A percentile compares a stretch with the other conserved stretches of the same genome.
Evolutionary conservation across 2,797 vertebrate species (phyloP).

Genomic region (Myotis findleyi): DNA sequence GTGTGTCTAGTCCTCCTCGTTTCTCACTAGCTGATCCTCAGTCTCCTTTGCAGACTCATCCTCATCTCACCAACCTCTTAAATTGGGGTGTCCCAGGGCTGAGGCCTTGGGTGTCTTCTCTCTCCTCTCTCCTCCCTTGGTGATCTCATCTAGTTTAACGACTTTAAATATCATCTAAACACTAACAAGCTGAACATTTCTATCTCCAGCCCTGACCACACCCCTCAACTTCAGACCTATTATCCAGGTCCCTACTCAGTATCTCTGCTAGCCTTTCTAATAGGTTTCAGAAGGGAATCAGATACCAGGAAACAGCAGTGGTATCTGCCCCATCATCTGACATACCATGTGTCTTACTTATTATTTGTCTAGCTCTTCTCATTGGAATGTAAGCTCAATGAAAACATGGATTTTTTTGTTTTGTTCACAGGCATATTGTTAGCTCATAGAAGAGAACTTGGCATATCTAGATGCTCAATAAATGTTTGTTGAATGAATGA

Average conservation of each 20-base stretch:
- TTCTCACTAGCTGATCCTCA: background rate
- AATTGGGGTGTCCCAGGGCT: background rate
- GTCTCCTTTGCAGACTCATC: conserved; percentile 51
- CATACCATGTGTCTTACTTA: background rate
- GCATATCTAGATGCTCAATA: background rate
- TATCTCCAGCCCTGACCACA: background rate
- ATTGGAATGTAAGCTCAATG: background rate
- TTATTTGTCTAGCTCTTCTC: background rate
- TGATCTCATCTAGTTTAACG: conserved; percentile 65
- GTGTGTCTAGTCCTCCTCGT: background rate
- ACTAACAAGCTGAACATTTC: conserved; percentile 36
- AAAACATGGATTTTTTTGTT: background rate
- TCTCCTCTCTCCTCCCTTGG: background rate
- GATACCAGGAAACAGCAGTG: background rate
- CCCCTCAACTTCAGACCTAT: background rate
- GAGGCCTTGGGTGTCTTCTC: background rate
- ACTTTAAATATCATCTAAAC: conserved; percentile 57
- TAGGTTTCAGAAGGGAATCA: background rate
- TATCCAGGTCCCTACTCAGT: background rate
- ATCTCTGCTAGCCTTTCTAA: background rate
- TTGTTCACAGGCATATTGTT: background rate
- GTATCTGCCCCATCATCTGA: background rate
- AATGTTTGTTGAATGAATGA: background rate
- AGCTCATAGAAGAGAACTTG: background rate
- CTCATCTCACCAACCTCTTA: conserved; percentile 1